Base-by-base conservation (phyloP, 2,888 invertebrate species). In the Drosophila limbata region DNA sequence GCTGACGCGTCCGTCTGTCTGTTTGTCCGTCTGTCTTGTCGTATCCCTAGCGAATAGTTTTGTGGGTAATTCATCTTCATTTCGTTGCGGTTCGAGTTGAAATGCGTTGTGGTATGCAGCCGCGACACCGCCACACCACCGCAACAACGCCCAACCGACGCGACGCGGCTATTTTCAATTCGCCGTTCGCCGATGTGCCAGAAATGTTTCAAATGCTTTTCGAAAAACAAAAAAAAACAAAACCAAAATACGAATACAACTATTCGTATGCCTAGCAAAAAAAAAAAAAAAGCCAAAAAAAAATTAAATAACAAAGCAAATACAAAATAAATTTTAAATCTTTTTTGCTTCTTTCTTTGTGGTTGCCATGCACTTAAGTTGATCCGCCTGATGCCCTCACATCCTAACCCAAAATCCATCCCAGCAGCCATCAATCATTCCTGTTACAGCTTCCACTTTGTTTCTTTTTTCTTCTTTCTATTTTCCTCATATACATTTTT, bases 11-110 rank as follows among this genome's bases (percentile, higher is more conserved):
- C 57, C 10, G 35, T 35, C 39, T 31, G 63, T 45, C 33, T 4
- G 13, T 48, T 44, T 8, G 31, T 61, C 48, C 4, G 50, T 25
- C 21, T 52, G 28, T 45, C 31, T 40, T 37, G 53, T 62, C 53
- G 71, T 52, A 72, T 77, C 75, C 81, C 72, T 81, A 69, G 77
- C 65, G 73, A 69, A 79, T 77, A 70, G 67, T 69, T 71, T 71
- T 67, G 74, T 73, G 78, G 88, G 90, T 90, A 90, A 90, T 90
- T 90, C 90, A 89, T 90, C 90, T 90, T 90, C 84, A 90, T 90
- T 90, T 90, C 90, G 88, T 88, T 90, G 89, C 88, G 87, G 90
- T 90, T 90, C 90, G 90, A 86, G 86, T 84, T 90, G 89, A 90
- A 86, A 89, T 89, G 85, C 88, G 73, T 62, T 67, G 89, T 75